phyloP scores from a whole-genome alignment of 2,888 invertebrate genomes.

The Leptopterna dolabrata region DNA sequence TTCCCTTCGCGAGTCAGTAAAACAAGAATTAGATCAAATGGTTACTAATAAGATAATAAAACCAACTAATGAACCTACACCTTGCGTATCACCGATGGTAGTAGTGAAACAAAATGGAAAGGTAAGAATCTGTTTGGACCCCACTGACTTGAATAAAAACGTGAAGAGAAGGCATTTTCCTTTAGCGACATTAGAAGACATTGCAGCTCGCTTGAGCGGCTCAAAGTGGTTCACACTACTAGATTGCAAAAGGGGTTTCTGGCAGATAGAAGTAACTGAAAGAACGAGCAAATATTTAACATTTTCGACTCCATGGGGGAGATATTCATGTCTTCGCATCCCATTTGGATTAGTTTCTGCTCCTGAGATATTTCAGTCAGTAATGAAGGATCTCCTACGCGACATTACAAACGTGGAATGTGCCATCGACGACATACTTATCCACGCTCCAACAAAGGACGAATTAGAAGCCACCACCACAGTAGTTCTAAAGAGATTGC shows the following conservation, averaged over 20 bases:
- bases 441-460: too few relatives aligned
- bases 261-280: conserved; percentile 61
- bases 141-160: too few relatives aligned
- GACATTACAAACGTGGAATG: conserved; percentile 43
- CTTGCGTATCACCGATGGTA: too few relatives aligned
- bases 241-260: conserved; percentile 55
- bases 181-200: background rate
- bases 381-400: conserved; percentile 56
- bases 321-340: conserved; percentile 61
- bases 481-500: too few relatives aligned
- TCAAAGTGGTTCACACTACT: background rate
- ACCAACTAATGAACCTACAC: too few relatives aligned
- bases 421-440: conserved; percentile 54
- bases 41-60: too few relatives aligned
- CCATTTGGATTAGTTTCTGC: conserved; percentile 61
- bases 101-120: too few relatives aligned
- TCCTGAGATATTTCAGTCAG: conserved; percentile 59
- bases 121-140: too few relatives aligned
- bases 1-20: background rate
- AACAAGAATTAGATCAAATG: too few relatives aligned
- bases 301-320: conserved; percentile 62
- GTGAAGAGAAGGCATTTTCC: too few relatives aligned
- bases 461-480: too few relatives aligned
- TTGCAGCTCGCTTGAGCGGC: background rate
- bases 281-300: conserved; percentile 58